These are phyloP conservation scores for Scortum barcoo DNA, from an alignment of 2,113 vertebrate genomes.

Conservation along the genomic window DNA sequence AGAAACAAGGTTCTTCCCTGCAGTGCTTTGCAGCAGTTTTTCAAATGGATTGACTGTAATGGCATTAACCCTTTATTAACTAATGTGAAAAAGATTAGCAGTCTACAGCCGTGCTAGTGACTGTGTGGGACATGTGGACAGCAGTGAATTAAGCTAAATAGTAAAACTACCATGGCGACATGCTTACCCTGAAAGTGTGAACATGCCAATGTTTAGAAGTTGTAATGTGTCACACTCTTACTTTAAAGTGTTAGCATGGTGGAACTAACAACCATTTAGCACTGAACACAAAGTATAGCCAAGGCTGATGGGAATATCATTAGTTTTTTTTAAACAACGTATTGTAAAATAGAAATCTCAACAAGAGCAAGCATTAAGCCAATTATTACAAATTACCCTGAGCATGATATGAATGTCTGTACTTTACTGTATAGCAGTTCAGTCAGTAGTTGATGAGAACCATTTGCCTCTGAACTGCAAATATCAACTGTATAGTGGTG, in stretches of 20 bases:
- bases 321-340: background rate
- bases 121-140: background rate
- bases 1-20: background rate
- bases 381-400: background rate
- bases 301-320: background rate
- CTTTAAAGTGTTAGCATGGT: background rate
- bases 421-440: background rate
- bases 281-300: background rate
- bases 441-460: no score
- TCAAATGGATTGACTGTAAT: slow-evolving; percentile 6
- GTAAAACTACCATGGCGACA: background rate
- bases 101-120: background rate
- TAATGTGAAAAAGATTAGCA: background rate
- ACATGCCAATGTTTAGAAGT: background rate
- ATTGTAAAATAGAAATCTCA: background rate
- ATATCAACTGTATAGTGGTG: background rate
- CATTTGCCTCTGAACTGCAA: background rate
- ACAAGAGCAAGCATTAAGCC: no score
- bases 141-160: background rate
- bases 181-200: background rate
- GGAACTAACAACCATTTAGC: background rate
- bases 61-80: background rate
- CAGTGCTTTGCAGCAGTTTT: slow-evolving; percentile 22
- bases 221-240: background rate
- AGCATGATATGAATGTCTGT: background rate